Evolutionary conservation across 2,113 vertebrate genomes (phyloP).

Genomic region (Toxostoma redivivum): DNA sequence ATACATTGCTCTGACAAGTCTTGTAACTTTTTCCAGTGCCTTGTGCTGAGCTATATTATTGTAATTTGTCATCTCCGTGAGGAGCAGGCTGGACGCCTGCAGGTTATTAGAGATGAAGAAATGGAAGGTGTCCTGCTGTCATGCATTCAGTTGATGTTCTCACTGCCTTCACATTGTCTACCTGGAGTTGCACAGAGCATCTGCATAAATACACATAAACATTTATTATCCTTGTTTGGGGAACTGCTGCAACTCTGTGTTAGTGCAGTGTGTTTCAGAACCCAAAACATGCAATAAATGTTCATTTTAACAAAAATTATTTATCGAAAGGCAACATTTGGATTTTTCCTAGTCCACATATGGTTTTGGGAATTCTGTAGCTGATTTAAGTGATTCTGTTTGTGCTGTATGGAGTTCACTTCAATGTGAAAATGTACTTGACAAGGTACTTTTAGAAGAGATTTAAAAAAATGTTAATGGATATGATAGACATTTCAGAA

Average conservation of each 20-base stretch:
- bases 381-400: background rate
- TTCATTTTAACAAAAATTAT: background rate
- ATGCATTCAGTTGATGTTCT: background rate
- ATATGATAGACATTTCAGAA: background rate
- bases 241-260: background rate
- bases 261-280: background rate
- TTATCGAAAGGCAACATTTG: background rate
- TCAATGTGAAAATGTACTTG: background rate
- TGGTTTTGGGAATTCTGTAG: background rate
- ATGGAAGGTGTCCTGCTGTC: background rate
- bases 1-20: background rate
- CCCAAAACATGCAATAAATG: background rate
- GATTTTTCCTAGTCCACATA: background rate
- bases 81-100: background rate
- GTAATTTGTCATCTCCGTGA: background rate
- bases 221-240: background rate
- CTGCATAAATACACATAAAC: background rate
- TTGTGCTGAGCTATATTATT: background rate
- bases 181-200: background rate
- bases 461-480: background rate
- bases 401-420: background rate
- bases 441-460: constrained; percentile 10
- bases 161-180: background rate
- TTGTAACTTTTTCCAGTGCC: background rate
- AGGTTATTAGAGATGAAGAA: background rate